phyloP scores from a whole-genome alignment of 2,113 vertebrate species.

The Muscicapa adusta region DNA sequence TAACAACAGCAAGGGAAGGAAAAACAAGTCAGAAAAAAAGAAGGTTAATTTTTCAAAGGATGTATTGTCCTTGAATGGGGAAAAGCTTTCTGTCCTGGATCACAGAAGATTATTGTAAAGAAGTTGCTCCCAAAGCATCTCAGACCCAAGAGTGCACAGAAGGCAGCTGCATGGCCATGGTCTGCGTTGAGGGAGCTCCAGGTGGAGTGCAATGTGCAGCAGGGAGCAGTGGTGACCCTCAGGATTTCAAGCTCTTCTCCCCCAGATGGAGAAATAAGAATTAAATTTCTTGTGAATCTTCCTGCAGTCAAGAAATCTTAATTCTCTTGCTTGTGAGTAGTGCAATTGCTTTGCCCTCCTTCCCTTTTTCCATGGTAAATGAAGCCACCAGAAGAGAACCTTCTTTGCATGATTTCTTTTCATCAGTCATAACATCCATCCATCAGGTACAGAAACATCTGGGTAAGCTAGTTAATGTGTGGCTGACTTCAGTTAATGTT shows the following conservation, averaged over 20 bases:
- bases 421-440: slow-evolving; percentile 46
- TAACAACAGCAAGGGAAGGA: neutral
- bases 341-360: neutral
- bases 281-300: neutral
- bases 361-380: neutral
- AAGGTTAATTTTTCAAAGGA: neutral
- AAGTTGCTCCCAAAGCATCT: neutral
- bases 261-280: neutral
- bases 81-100: neutral
- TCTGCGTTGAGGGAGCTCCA: neutral
- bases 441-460: slow-evolving; percentile 54
- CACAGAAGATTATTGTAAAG: neutral
- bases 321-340: neutral
- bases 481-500: slow-evolving; percentile 47
- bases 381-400: neutral
- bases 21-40: neutral
- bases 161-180: neutral
- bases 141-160: neutral
- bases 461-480: slow-evolving; percentile 39
- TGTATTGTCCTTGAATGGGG: neutral
- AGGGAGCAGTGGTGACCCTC: neutral
- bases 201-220: neutral
- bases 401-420: slow-evolving; percentile 30
- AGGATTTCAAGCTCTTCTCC: neutral
- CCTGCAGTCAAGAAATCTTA: neutral